phyloP scores from a whole-genome alignment of 2,113 vertebrate genomes.

The Haemorhous mexicanus region DNA sequence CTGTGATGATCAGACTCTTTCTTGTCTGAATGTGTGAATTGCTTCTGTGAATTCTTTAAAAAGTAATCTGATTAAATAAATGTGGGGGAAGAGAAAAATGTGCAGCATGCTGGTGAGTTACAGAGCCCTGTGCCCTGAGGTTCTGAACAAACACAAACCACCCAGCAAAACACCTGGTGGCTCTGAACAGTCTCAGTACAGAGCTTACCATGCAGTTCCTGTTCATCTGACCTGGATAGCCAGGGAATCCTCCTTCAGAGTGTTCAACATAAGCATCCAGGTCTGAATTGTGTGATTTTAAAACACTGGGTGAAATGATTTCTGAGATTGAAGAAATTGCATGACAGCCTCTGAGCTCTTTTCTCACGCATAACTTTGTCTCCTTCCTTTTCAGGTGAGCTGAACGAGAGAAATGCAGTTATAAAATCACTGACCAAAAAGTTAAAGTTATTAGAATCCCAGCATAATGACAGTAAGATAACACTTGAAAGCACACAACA shows the following conservation, averaged over 20 bases:
- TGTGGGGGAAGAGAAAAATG: neutral
- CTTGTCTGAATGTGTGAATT: neutral
- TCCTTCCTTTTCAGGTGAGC: constrained; percentile 65
- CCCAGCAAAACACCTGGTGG: neutral
- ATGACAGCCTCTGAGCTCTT: neutral
- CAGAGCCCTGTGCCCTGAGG: neutral
- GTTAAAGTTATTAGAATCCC: constrained; percentile 64
- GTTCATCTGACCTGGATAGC: neutral
- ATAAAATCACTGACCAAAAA: constrained; percentile 69
- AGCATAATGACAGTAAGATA: constrained; percentile 52
- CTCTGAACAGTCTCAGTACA: neutral
- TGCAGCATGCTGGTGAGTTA: neutral
- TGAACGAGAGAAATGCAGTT: constrained; percentile 72
- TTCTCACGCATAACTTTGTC: neutral
- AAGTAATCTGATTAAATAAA: neutral
- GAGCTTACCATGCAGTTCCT: neutral
- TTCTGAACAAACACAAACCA: neutral
- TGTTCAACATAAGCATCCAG: neutral
- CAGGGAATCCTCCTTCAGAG: neutral
- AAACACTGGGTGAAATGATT: neutral
- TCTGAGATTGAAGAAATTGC: neutral
- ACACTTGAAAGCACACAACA: constrained; percentile 64
- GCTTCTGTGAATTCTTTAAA: neutral
- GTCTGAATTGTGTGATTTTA: neutral
- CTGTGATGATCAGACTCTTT: neutral